Evolutionary conservation across 2,888 invertebrate species (phyloP).

Genomic region (Spatulosminthurus flaviceps): DNA sequence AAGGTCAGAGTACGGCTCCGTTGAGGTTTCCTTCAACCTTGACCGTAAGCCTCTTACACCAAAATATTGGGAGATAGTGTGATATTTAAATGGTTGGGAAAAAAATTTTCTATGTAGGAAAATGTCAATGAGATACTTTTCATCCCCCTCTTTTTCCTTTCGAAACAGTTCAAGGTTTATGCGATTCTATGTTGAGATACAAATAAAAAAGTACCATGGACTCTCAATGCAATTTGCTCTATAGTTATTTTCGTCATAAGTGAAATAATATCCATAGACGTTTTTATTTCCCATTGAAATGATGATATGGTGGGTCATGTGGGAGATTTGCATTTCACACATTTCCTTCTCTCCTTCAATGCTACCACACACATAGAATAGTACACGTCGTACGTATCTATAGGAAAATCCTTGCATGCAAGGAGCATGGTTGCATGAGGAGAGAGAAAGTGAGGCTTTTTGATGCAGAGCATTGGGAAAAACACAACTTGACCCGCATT

Average conservation of each 20-base stretch:
- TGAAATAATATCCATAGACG: neutral
- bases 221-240: neutral
- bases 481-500: conserved; percentile 13
- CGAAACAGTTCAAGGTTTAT: conserved; percentile 31
- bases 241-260: conserved; percentile 6
- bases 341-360: too few relatives aligned
- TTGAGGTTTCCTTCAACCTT: too few relatives aligned
- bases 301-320: too few relatives aligned
- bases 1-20: too few relatives aligned
- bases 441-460: too few relatives aligned
- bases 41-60: too few relatives aligned
- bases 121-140: conserved; percentile 8
- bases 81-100: neutral
- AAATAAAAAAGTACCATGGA: neutral
- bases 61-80: neutral
- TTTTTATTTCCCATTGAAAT: too few relatives aligned
- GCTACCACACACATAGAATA: too few relatives aligned
- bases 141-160: conserved; percentile 26
- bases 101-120: neutral
- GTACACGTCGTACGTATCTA: too few relatives aligned
- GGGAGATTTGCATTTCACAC: too few relatives aligned
- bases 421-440: too few relatives aligned
- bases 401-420: neutral
- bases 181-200: neutral
- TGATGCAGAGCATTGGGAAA: neutral